Evolutionary conservation across 2,113 vertebrate species (phyloP).

Genomic region (Arothron firmamentum): DNA sequence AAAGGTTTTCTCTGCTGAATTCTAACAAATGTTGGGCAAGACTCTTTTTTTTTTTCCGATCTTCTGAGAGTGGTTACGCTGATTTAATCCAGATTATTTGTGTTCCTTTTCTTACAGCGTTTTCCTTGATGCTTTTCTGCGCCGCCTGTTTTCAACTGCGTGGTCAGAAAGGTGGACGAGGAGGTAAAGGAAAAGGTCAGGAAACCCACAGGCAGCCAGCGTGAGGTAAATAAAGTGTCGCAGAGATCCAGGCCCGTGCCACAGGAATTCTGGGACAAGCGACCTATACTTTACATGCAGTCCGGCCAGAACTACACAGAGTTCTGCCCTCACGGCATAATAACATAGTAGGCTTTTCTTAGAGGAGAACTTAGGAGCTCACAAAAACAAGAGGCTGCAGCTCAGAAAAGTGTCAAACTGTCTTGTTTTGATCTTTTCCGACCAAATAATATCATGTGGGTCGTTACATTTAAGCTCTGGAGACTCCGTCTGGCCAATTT

Average conservation of each 20-base stretch:
- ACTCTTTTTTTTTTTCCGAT: no score
- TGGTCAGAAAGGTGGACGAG: slow-evolving; percentile 44
- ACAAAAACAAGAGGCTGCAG: neutral
- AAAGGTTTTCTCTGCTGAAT: slow-evolving; percentile 10
- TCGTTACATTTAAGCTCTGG: slow-evolving; percentile 15
- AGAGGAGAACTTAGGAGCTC: slow-evolving; percentile 25
- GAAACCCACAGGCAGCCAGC: slow-evolving; percentile 55
- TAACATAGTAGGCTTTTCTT: slow-evolving; percentile 52
- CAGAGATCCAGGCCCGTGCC: slow-evolving; percentile 58
- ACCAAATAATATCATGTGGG: slow-evolving; percentile 1
- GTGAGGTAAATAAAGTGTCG: slow-evolving; percentile 67
- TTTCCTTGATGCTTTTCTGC: slow-evolving; percentile 19
- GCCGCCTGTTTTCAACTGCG: slow-evolving; percentile 13
- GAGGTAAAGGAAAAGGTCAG: slow-evolving; percentile 64
- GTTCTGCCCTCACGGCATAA: slow-evolving; percentile 51
- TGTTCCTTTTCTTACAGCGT: slow-evolving; percentile 7
- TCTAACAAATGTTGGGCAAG: no score
- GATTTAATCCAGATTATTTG: no score
- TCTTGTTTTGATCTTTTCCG: slow-evolving; percentile 25
- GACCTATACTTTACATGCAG: slow-evolving; percentile 72
- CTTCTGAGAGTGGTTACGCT: no score
- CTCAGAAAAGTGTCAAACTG: slow-evolving; percentile 7
- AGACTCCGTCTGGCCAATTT: slow-evolving; percentile 22
- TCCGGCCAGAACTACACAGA: slow-evolving; percentile 46
- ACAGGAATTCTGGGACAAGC: slow-evolving; percentile 71